These are phyloP conservation scores for Phrynocephalus versicolor DNA, from an alignment of 2,113 vertebrate genomes.

Conservation along the genomic window DNA sequence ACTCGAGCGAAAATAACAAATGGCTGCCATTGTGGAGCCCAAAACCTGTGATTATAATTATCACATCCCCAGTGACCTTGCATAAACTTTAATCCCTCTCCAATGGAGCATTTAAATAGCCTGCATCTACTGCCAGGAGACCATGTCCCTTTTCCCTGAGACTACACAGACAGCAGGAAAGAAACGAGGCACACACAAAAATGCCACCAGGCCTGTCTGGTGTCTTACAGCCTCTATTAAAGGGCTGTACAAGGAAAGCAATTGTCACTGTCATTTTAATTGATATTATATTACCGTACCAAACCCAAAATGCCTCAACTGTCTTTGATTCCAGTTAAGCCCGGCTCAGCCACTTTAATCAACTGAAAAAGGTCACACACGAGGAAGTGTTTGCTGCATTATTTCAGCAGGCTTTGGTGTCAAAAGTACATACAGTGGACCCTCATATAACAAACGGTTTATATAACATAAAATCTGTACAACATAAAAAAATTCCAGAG, in stretches of 20 bases:
- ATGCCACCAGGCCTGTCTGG: constrained; percentile 60
- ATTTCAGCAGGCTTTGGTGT: neutral
- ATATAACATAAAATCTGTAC: no score
- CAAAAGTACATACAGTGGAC: neutral
- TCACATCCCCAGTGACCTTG: constrained; percentile 99
- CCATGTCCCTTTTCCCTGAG: constrained; percentile 69
- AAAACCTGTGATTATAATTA: constrained; percentile 99
- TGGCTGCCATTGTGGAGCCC: constrained; percentile 99
- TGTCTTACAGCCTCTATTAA: constrained; percentile 63
- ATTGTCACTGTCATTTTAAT: constrained; percentile 63
- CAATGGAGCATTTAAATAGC: constrained; percentile 99
- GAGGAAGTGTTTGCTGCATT: constrained; percentile 34
- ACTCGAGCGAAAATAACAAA: constrained; percentile 99
- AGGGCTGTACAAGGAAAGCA: constrained; percentile 58
- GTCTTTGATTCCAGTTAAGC: constrained; percentile 29
- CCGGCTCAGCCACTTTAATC: constrained; percentile 47
- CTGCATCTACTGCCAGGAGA: constrained; percentile 84
- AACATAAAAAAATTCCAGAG: no score
- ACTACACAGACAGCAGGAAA: constrained; percentile 63
- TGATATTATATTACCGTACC: constrained; percentile 54
- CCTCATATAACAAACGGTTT: no score
- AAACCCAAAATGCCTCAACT: constrained; percentile 43
- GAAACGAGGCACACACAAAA: constrained; percentile 75
- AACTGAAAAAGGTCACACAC: constrained; percentile 58
- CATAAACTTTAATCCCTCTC: constrained; percentile 99